phyloP scores from a whole-genome alignment of 2,797 vertebrate genomes.

The Bovichtus diacanthus region DNA sequence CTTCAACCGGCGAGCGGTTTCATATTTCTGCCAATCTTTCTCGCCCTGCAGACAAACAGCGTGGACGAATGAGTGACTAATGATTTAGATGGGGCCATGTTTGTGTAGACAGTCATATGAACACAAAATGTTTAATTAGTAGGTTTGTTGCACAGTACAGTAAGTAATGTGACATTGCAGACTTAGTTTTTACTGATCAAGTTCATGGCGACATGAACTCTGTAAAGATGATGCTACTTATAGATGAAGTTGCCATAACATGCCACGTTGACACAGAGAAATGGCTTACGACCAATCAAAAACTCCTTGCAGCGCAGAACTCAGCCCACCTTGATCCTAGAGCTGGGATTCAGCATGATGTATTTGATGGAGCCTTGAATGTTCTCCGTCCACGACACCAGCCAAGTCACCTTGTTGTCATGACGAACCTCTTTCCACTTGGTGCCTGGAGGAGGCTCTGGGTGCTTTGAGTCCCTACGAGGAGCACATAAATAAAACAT shows the following conservation, averaged over 20 bases:
- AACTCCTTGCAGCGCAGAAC: neutral
- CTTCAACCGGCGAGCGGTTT: conserved; percentile 94
- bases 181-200: neutral
- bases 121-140: neutral
- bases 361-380: conserved; percentile 99
- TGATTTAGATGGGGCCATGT: neutral
- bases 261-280: neutral
- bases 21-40: conserved; percentile 99
- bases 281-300: neutral
- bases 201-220: too few relatives aligned
- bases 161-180: neutral
- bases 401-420: conserved; percentile 98
- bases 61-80: neutral
- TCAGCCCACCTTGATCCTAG: conserved; percentile 93
- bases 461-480: conserved; percentile 92
- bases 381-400: conserved; percentile 98
- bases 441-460: conserved; percentile 91
- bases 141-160: neutral
- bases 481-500: conserved; percentile 5
- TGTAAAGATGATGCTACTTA: neutral
- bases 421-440: conserved; percentile 98
- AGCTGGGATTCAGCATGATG: conserved; percentile 98
- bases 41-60: conserved; percentile 87
- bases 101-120: neutral
- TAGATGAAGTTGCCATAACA: neutral